Base-by-base conservation (phyloP, 2,113 vertebrate genomes). In the Siphamia tubifer region DNA sequence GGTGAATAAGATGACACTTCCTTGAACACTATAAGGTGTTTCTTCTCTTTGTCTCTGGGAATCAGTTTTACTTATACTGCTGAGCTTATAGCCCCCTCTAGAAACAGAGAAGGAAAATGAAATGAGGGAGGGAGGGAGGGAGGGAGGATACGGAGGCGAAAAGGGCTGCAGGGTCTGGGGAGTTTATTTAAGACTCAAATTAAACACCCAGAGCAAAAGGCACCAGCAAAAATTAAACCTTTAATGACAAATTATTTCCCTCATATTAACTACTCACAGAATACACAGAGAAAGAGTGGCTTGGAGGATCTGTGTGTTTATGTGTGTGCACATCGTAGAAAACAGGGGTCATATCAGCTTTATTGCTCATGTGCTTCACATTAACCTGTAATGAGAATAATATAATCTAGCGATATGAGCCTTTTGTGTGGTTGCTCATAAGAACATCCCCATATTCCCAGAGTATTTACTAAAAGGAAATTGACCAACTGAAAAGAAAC, bases 181-280 rank as follows among this genome's bases (percentile, higher is more conserved):
- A 86, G 91, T 94, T 94, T 95, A 94, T 95, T 95, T 95, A 94
- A 94, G 91, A 92, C 93, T 94, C 91, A 94, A 94, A 95, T 96
- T 93, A 95, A 94, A 94, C 92, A 91, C 87, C 85, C 87, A 91
- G 92, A 91, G 92, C 90, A 92, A 92, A 92, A 93, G 89, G 90
- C 87, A 74, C 86, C 90, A 89, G 90, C 91, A 71, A 68, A 92
- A 95, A 94, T 94, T 88, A 94, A 94, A 93, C 91, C 90, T 92
- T 94, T 93, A 93, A 95, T 94, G 93, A 93, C 92, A 93, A 94
- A 92, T 94, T 90, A 94, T 92, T 90, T 91, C 27, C 32, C 19
- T 17, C 85, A 89, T 90, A 94, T 94, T 93, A 93, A 92, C 91
- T 92, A 88, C 87, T 90, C 89, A 89, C 90, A 90, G 91, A 91